Evolutionary conservation across 2,113 vertebrate species (phyloP).

Genomic region (Chascanopsetta lugubris): DNA sequence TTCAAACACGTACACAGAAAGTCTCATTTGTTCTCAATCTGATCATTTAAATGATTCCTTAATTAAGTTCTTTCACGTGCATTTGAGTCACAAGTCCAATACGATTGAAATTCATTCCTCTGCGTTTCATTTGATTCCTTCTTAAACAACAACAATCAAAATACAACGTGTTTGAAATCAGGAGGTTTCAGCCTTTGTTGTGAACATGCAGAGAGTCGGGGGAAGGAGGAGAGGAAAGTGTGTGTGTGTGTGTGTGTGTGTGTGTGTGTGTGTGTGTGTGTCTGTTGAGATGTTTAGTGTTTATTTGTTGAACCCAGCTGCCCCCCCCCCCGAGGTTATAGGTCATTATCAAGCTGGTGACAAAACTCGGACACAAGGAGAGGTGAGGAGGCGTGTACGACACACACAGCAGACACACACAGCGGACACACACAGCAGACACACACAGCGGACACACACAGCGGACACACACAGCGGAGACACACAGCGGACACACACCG

Average conservation of each 20-base stretch:
- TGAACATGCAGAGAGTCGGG: not conserved
- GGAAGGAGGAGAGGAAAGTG: not conserved
- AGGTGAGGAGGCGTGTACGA: conserved; percentile 57
- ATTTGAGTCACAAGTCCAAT: too few species aligned
- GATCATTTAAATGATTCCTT: too few species aligned
- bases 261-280: conserved; percentile 46
- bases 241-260: conserved; percentile 16
- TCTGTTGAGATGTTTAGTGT: conserved; percentile 72
- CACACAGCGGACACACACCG: too few species aligned
- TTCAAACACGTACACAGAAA: too few species aligned
- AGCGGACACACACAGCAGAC: too few species aligned
- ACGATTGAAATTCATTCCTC: not conserved
- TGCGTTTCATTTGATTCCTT: not conserved
- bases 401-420: conserved; percentile 59
- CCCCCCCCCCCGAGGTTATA: conserved; percentile 63
- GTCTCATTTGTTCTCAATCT: too few species aligned
- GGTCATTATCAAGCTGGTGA: conserved; percentile 76
- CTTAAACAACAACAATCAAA: not conserved
- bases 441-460: too few species aligned
- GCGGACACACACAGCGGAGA: too few species aligned
- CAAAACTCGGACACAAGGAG: conserved; percentile 51
- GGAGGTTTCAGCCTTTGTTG: not conserved
- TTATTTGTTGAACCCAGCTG: conserved; percentile 71
- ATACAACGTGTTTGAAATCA: not conserved
- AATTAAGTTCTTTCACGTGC: too few species aligned